Evolutionary conservation across 2,888 invertebrate genomes (phyloP).

Genomic region (Harmothoe impar): DNA sequence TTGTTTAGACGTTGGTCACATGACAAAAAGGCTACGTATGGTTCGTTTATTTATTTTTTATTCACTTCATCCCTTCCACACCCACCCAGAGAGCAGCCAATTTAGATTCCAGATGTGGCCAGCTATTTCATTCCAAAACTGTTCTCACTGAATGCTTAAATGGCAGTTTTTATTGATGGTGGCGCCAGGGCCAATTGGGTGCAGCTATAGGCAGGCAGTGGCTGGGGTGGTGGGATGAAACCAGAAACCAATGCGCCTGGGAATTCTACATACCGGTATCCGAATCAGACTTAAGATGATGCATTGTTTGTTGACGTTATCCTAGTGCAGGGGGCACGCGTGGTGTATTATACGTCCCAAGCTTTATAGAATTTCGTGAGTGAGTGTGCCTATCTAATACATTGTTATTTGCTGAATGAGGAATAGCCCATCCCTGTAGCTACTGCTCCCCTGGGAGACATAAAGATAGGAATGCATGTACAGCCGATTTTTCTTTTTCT

Average conservation of each 20-base stretch:
- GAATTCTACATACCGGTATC: not conserved
- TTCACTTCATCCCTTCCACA: not conserved
- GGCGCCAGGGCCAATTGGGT: not conserved
- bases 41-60: not conserved
- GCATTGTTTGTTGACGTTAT: no score
- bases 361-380: no score
- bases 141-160: slow-evolving; percentile 20
- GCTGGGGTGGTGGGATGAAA: not conserved
- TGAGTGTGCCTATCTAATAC: not conserved
- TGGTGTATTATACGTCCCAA: no score
- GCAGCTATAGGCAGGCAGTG: not conserved
- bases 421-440: no score
- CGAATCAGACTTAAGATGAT: not conserved
- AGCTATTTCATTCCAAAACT: not conserved
- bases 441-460: no score
- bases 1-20: not conserved
- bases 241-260: not conserved
- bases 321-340: no score
- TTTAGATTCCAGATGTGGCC: not conserved
- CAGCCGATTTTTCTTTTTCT: no score
- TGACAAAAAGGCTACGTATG: not conserved
- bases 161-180: not conserved
- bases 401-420: no score
- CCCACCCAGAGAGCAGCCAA: not conserved
- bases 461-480: no score